A percentile compares a stretch with the other conserved stretches of the same genome.
These are phyloP conservation scores for Gallinago stenura DNA, from an alignment of 2,797 vertebrate species.

Conservation along the genomic window DNA sequence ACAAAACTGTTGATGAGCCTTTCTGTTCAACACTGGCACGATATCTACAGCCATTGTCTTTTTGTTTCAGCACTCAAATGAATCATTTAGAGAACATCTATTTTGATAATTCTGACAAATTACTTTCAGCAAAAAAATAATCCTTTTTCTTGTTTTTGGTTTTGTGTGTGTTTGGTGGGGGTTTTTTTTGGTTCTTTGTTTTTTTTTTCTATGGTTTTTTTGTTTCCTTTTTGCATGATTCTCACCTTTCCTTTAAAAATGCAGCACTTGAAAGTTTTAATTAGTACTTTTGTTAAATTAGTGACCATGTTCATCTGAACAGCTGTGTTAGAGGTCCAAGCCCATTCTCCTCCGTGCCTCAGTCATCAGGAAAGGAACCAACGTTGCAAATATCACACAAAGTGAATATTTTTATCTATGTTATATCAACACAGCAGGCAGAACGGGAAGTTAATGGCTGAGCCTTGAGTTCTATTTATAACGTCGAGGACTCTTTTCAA, in stretches of 20 bases:
- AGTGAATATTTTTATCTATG: background rate
- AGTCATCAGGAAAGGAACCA: background rate
- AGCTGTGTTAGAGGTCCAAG: background rate
- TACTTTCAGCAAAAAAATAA: background rate
- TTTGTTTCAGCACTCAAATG: background rate
- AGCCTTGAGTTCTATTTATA: background rate
- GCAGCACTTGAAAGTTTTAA: background rate
- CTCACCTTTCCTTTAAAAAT: background rate
- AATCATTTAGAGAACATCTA: background rate
- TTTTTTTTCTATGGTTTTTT: no score
- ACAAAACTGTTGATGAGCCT: background rate
- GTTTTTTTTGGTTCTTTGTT: no score
- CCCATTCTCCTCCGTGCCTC: background rate
- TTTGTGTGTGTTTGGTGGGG: background rate
- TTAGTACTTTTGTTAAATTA: background rate
- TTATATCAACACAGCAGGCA: fast-evolving
- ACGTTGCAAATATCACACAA: fast-evolving
- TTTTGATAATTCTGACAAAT: background rate
- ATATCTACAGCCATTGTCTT: background rate
- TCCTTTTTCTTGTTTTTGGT: fast-evolving
- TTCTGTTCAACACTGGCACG: background rate
- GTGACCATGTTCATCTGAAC: background rate
- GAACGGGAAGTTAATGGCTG: background rate
- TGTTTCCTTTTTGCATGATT: background rate
- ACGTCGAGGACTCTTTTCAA: background rate